phyloP scores from a whole-genome alignment of 2,888 invertebrate species.

The Notodonta dromedarius region DNA sequence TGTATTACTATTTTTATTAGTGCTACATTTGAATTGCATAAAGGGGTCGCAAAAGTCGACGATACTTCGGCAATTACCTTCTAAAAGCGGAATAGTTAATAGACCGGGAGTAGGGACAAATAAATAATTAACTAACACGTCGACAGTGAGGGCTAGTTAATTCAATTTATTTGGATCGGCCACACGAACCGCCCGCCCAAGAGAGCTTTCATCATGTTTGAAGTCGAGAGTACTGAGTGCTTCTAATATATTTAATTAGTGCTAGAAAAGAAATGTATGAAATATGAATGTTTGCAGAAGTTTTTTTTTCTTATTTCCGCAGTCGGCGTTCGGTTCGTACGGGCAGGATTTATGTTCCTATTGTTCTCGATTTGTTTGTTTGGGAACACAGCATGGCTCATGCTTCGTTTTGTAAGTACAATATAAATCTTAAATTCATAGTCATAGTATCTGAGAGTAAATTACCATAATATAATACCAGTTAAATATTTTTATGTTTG shows the following conservation, averaged over 20 bases:
- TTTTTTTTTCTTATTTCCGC: not conserved
- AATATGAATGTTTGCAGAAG: not conserved
- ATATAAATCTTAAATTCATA: no score
- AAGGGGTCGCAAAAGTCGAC: conserved; percentile 12
- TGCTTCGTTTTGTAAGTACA: no score
- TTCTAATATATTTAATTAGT: conserved; percentile 34
- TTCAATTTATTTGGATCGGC: conserved; percentile 31
- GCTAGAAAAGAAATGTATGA: not conserved
- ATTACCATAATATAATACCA: no score
- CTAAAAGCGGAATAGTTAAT: conserved; percentile 17
- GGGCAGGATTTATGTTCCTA: not conserved
- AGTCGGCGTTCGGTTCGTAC: not conserved
- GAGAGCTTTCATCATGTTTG: conserved; percentile 31
- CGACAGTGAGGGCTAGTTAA: conserved; percentile 24
- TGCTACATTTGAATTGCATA: conserved; percentile 18
- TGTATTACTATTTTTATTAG: no score
- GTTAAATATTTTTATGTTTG: no score
- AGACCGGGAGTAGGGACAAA: conserved; percentile 15
- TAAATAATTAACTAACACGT: conserved; percentile 31
- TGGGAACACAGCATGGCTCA: not conserved
- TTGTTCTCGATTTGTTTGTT: not conserved
- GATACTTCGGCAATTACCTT: conserved; percentile 10
- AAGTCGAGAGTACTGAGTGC: conserved; percentile 28
- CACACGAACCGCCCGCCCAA: conserved; percentile 15
- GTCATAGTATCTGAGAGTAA: no score